These are phyloP conservation scores for Melanostigma gelatinosum DNA, from an alignment of 2,113 vertebrate genomes.

Conservation along the genomic window DNA sequence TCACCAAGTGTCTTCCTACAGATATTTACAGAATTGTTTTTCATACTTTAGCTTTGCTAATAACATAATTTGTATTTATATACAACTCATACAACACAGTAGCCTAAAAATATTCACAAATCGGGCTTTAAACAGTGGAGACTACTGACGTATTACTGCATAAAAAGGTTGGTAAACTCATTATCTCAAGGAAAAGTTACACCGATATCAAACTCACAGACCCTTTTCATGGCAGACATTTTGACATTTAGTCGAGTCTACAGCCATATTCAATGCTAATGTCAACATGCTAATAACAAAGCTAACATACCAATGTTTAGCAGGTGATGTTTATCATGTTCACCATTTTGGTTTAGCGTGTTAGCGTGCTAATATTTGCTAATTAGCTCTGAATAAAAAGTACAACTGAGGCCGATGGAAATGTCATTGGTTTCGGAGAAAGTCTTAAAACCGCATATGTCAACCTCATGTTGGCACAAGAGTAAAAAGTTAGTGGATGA, in stretches of 20 bases:
- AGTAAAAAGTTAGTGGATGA: too few species aligned
- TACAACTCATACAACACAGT: slow-evolving; percentile 16
- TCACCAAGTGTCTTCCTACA: slow-evolving; percentile 18
- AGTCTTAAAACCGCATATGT: too few species aligned
- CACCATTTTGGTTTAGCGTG: background rate
- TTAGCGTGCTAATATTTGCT: background rate
- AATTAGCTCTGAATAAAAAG: background rate
- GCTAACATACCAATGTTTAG: background rate
- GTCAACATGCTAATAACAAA: background rate
- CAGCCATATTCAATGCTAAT: background rate
- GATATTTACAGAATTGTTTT: slow-evolving; percentile 37
- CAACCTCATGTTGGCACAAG: too few species aligned
- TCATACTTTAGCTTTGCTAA: background rate
- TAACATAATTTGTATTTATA: background rate
- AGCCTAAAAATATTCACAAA: slow-evolving; percentile 31
- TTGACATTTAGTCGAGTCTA: background rate
- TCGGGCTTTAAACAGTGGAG: background rate
- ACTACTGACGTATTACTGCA: background rate
- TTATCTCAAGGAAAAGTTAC: background rate
- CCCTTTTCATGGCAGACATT: background rate
- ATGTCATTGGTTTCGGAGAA: background rate
- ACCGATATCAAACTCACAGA: background rate
- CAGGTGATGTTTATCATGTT: background rate
- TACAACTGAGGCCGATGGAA: background rate
- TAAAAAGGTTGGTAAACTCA: background rate